phyloP scores from a whole-genome alignment of 2,113 vertebrate species.

The Castor canadensis region DNA sequence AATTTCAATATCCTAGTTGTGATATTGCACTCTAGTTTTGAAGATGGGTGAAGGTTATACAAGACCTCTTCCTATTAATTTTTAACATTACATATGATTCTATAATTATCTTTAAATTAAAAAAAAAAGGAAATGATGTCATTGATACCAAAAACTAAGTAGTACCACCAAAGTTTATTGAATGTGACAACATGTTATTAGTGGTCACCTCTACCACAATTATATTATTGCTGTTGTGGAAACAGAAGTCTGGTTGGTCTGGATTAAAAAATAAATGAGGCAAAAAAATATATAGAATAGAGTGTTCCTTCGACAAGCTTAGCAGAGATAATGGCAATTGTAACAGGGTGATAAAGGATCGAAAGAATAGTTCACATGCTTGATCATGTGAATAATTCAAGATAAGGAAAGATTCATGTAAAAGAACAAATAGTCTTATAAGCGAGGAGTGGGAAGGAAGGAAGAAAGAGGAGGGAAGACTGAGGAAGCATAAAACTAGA shows the following conservation, averaged over 20 bases:
- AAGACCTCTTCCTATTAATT: not conserved
- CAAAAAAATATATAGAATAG: not conserved
- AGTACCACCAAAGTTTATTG: not conserved
- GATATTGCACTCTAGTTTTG: not conserved
- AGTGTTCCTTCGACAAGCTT: not conserved
- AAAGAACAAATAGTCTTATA: not conserved
- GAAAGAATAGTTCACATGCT: not conserved
- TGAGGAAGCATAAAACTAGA: not conserved
- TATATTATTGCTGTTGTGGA: not conserved
- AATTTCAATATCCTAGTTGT: not conserved
- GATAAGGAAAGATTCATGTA: not conserved
- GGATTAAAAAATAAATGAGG: not conserved
- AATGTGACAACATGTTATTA: not conserved
- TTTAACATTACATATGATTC: not conserved
- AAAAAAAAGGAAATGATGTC: not conserved
- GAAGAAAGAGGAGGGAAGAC: not conserved
- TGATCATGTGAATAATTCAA: not conserved
- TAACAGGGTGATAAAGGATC: not conserved
- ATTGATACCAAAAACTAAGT: not conserved
- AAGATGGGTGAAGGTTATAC: not conserved
- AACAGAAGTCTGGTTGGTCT: not conserved
- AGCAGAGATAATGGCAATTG: not conserved
- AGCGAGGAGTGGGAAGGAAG: not conserved
- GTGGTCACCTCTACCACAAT: not conserved
- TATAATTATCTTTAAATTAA: not conserved